phyloP scores from a whole-genome alignment of 2,113 vertebrate species.

The Tricholaema leucomelas region DNA sequence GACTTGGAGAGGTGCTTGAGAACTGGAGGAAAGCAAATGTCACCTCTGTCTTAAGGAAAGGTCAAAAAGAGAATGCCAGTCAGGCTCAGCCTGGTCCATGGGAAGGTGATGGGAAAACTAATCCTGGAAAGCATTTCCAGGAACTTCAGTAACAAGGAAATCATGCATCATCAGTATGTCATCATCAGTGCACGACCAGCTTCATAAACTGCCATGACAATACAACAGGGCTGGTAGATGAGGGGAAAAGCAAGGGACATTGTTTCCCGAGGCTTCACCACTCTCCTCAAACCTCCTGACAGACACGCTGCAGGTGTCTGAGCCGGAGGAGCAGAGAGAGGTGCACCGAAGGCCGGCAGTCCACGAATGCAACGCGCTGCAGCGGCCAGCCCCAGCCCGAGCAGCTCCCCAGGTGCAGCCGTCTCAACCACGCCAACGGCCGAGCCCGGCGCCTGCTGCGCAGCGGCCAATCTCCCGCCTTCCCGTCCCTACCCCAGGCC shows the following conservation, averaged over 20 bases:
- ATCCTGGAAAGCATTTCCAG: neutral
- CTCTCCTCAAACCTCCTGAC: neutral
- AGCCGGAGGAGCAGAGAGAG: neutral
- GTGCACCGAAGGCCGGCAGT: accelerated
- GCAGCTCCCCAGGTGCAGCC: too few relatives aligned
- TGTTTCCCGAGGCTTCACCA: neutral
- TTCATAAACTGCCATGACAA: neutral
- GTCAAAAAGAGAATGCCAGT: accelerated
- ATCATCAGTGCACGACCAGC: neutral
- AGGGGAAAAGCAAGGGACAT: accelerated
- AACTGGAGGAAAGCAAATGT: neutral
- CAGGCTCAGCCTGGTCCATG: neutral
- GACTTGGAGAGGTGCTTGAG: too few relatives aligned
- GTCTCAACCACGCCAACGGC: too few relatives aligned
- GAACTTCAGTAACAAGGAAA: neutral
- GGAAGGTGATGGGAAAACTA: too few relatives aligned
- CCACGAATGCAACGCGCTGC: neutral
- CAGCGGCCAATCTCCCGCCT: neutral
- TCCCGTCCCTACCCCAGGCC: neutral
- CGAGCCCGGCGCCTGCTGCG: too few relatives aligned
- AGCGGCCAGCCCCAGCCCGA: neutral
- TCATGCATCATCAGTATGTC: accelerated
- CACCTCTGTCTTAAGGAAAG: neutral
- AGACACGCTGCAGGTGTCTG: too few relatives aligned
- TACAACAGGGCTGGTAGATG: accelerated